phyloP scores from a whole-genome alignment of 2,888 invertebrate species.

The Pasiphila rectangulata region DNA sequence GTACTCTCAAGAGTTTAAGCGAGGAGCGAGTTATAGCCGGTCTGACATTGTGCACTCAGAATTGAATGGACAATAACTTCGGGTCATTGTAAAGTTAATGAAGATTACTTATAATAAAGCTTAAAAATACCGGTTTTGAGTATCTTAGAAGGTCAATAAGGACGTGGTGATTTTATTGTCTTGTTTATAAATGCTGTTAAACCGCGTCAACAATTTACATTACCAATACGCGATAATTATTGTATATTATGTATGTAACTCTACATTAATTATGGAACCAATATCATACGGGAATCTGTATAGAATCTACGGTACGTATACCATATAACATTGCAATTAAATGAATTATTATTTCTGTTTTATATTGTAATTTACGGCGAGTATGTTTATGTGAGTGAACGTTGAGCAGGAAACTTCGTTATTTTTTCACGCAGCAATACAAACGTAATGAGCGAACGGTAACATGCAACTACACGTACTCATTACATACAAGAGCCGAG shows the following conservation, averaged over 20 bases:
- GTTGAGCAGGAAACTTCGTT: slow-evolving; percentile 39
- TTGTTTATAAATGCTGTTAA: slow-evolving; percentile 35
- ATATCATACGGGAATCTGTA: too few relatives aligned
- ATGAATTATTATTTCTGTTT: too few relatives aligned
- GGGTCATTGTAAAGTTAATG: slow-evolving; percentile 21
- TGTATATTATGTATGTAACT: too few relatives aligned
- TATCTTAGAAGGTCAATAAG: slow-evolving; percentile 24
- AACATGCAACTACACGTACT: slow-evolving; percentile 42
- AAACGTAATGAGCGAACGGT: slow-evolving; percentile 44
- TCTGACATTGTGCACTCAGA: slow-evolving; percentile 22
- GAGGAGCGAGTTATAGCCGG: slow-evolving; percentile 27
- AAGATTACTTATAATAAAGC: slow-evolving; percentile 25
- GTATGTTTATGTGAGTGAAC: slow-evolving; percentile 17
- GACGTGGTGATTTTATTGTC: slow-evolving; percentile 24
- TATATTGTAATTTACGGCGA: slow-evolving; percentile 16
- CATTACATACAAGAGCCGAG: slow-evolving; percentile 36
- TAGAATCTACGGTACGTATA: too few relatives aligned
- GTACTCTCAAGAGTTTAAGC: slow-evolving; percentile 29
- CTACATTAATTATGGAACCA: too few relatives aligned
- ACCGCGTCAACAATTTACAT: slow-evolving; percentile 37
- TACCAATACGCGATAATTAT: too few relatives aligned
- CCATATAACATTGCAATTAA: too few relatives aligned
- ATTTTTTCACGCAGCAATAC: slow-evolving; percentile 44
- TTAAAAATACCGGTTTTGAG: slow-evolving; percentile 20
- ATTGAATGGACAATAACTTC: slow-evolving; percentile 29